Evolutionary conservation across 2,797 vertebrate genomes (phyloP), one percentile per base, ranked within the genome.

Genomic region (Lacerta agilis): DNA sequence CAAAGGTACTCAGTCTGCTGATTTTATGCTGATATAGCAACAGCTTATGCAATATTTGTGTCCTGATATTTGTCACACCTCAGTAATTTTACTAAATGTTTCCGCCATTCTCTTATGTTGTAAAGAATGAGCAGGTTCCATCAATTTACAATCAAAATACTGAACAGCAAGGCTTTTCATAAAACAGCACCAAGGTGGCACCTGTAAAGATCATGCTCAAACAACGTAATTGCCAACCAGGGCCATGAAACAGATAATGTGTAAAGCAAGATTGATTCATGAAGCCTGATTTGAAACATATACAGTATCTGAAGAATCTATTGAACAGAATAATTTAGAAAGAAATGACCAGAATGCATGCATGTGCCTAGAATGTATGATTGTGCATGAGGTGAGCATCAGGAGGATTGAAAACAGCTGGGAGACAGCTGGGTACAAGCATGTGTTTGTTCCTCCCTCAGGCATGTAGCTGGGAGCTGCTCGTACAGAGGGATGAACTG

Each of bases 1-100:
- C 10, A 79, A 82, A 82, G 71, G 72, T 77, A 87, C 41, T 87
- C 79, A 87, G 41, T 82, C 86, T 38, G 41, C n/a, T 87, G 80
- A 69, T 87, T 77, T 87, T 67, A 87, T 82, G 72, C 79, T 76
- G 61, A 87, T 77, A 66, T 76, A 82, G 80, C 61, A 77, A 82
- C 72, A 87, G 80, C n/a, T 82, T n/a, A 55, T 83, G 11, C 33
- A 78, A 72, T 83, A 67, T 82, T 87, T 88, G 81, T 69, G 61
- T 29, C 80, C 83, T 83, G 61, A 55, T 83, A 78, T 88, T 77
- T 88, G 72, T 55, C 87, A 83, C 29, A 69, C 73, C 61, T 88
- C 81, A 88, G 72, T 83, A 78, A 58, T 88, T 88, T 78, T 88
- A 83, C 72, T 77, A 88, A 87, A 83, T 83, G 73, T 69, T 83